Conservation (phyloP, 2,888 invertebrate species). For the Augiades crinisus region DNA sequence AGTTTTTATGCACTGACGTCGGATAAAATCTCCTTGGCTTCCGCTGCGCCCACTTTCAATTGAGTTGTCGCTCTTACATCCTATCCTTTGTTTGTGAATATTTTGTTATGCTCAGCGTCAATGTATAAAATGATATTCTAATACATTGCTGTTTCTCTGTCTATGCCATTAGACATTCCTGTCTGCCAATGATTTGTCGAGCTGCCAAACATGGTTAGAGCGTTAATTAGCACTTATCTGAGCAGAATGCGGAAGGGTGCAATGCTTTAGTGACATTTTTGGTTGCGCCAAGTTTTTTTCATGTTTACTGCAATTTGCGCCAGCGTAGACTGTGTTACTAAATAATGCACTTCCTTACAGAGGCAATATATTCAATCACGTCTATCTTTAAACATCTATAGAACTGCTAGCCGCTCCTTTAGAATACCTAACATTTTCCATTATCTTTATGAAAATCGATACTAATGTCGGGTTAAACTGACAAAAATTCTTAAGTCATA, state of each 20-base stretch:
- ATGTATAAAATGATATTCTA: neutral
- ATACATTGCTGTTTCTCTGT: no score
- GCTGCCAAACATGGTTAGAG: neutral
- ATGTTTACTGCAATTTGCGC: conserved; percentile 14
- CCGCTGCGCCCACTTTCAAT: conserved; percentile 27
- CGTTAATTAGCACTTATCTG: conserved; percentile 1
- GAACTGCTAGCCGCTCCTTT: no score
- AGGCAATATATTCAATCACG: neutral
- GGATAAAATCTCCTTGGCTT: conserved; percentile 20
- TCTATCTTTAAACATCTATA: no score
- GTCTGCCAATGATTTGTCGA: neutral
- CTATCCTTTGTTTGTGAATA: conserved; percentile 17
- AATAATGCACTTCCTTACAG: neutral
- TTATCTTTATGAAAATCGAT: conserved; percentile 1
- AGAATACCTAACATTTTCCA: neutral
- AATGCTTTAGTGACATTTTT: conserved; percentile 4
- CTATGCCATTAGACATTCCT: neutral
- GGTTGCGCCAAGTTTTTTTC: conserved; percentile 14
- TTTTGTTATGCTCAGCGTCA: conserved; percentile 4
- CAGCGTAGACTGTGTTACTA: conserved; percentile 13
- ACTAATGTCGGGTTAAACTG: conserved; percentile 7
- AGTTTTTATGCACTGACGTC: conserved; percentile 21
- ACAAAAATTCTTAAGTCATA: conserved; percentile 17
- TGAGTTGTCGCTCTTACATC: conserved; percentile 25
- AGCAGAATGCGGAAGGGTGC: conserved; percentile 2